Base-by-base conservation (phyloP, 2,797 vertebrate species). In the Capromys pilorides region DNA sequence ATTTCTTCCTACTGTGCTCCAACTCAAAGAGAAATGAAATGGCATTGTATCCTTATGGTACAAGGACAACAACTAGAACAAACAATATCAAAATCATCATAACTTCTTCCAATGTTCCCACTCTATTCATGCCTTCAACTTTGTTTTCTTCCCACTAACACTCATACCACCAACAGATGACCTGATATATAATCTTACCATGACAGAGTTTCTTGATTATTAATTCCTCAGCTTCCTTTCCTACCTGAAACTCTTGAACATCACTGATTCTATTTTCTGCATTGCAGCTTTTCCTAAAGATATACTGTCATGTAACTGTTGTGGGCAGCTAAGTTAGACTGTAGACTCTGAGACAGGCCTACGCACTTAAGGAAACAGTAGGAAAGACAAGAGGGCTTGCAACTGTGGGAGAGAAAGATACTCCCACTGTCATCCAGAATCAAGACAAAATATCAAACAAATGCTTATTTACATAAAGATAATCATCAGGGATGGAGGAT, bases 21-120 rank as follows among this genome's bases (percentile, higher is more conserved):
- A 78, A 94, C 62, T 49, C 90, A 92, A 93, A 80, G 41, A 61
- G 94, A 77, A 94, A 86, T 28, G 39, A 24, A 77, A 94, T 51
- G 39, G 41, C 45, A 36, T 91, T 78, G 81, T 54, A 84, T 84
- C 69, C 59, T 86, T n/a, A 19, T 39, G 31, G 77, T 91, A 66
- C 66, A 69, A 90, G 54, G 59, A 91, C 85, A 92, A 91, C 81
- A 64, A 78, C 36, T 45, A 61, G 61, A 92, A 91, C 28, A 91
- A 90, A 95, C 67, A 94, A 94, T 94, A 87, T 95, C 90, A 93
- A 95, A 96, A 94, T 80, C 64, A 66, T 86, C 73, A 95, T 66
- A 89, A 57, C n/a, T 31, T 84, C 45, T 39, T 94, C 90, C 80
- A 85, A 5, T 69, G 82, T 73, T 69, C 54, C 36, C 78, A 75